A percentile compares a stretch with the other conserved stretches of the same genome.
Conservation (phyloP, 2,888 invertebrate genomes). For the Heliothis peltigera region DNA sequence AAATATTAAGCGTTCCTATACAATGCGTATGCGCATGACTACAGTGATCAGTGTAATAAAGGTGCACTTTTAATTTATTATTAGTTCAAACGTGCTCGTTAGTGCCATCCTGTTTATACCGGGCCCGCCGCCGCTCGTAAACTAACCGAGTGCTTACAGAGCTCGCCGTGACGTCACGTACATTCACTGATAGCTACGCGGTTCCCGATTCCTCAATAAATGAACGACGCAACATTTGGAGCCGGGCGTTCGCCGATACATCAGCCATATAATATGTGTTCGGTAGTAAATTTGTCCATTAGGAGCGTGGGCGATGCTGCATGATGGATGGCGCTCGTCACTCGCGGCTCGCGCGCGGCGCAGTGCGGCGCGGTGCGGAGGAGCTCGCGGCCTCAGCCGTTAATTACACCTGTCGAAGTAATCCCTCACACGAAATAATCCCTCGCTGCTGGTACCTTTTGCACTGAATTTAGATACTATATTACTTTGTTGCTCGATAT, state of each 20-base stretch:
- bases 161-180: slow-evolving; percentile 23
- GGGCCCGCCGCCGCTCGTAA: slow-evolving; percentile 25
- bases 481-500: slow-evolving; percentile 4
- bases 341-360: neutral
- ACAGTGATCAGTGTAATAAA: neutral
- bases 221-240: neutral
- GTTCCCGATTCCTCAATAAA: slow-evolving; percentile 7
- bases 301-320: slow-evolving; percentile 14
- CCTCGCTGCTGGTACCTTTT: slow-evolving; percentile 3
- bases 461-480: slow-evolving; percentile 6
- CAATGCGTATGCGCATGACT: slow-evolving; percentile 13
- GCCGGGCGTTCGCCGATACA: slow-evolving; percentile 19
- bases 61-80: slow-evolving; percentile 32
- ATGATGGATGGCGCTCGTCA: slow-evolving; percentile 22
- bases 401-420: slow-evolving; percentile 38
- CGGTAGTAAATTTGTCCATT: slow-evolving; percentile 34
- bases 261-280: slow-evolving; percentile 5
- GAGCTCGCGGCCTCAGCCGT: slow-evolving; percentile 6
- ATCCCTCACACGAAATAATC: slow-evolving; percentile 22
- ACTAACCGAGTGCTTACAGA: neutral
- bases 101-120: slow-evolving; percentile 49
- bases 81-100: slow-evolving; percentile 24
- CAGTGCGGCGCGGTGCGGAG: neutral
- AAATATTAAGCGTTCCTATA: neutral
- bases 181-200: neutral